These are phyloP conservation scores for Harpagoxenus sublaevis DNA, from an alignment of 2,888 invertebrate genomes.

Conservation along the genomic window DNA sequence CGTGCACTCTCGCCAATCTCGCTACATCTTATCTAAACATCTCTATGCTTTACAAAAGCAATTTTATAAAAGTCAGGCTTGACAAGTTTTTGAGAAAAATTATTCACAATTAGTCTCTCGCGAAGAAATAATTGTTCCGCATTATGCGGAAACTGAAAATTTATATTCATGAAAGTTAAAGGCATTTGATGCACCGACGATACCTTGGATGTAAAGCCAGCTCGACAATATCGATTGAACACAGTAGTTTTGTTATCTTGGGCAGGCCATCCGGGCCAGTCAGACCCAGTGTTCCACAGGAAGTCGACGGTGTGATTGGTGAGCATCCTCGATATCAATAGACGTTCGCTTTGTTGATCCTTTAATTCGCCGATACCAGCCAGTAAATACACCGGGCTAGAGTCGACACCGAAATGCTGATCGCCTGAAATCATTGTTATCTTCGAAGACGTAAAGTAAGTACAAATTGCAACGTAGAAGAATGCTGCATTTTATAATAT, in stretches of 20 bases:
- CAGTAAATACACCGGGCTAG: constrained; percentile 80
- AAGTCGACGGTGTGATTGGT: constrained; percentile 94
- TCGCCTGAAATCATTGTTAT: constrained; percentile 67
- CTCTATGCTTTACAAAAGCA: constrained; percentile 14
- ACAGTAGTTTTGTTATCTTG: constrained; percentile 89
- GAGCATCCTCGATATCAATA: constrained; percentile 91
- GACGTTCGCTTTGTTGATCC: constrained; percentile 80
- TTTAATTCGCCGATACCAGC: constrained; percentile 82
- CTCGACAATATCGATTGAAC: constrained; percentile 94
- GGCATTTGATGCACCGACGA: not conserved
- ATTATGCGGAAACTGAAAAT: not conserved
- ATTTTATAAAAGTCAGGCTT: not conserved
- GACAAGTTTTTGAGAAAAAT: not conserved
- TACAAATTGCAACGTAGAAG: not conserved
- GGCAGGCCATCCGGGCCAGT: constrained; percentile 91
- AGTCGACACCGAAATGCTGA: constrained; percentile 76
- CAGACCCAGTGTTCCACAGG: constrained; percentile 95
- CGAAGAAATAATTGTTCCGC: not conserved
- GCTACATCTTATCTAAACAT: constrained; percentile 37
- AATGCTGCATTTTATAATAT: not conserved
- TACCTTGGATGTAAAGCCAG: constrained; percentile 97
- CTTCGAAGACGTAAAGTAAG: not conserved
- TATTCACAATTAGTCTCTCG: not conserved
- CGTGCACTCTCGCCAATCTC: constrained; percentile 1
- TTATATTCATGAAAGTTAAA: not conserved